phyloP scores from a whole-genome alignment of 2,113 vertebrate genomes.

The Seriola rivoliana region DNA sequence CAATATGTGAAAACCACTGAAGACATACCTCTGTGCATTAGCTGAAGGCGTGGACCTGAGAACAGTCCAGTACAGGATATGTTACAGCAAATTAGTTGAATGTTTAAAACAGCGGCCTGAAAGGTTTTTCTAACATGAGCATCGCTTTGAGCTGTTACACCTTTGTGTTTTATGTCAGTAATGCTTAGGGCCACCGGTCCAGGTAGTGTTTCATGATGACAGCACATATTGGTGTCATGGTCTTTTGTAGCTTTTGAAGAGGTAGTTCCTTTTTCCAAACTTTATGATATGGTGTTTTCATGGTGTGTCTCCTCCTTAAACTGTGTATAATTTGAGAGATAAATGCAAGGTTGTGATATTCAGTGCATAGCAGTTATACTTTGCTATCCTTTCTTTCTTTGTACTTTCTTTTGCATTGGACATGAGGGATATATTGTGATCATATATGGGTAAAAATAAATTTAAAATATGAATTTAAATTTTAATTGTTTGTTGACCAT shows the following conservation, averaged over 20 bases:
- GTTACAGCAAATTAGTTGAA: background rate
- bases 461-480: no score
- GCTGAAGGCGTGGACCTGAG: background rate
- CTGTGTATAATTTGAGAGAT: background rate
- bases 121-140: background rate
- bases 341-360: background rate
- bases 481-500: no score
- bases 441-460: no score
- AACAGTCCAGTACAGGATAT: background rate
- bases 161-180: background rate
- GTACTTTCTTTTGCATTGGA: no score
- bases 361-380: background rate
- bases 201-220: background rate
- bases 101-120: background rate
- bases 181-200: background rate
- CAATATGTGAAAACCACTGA: background rate
- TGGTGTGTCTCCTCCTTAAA: constrained; percentile 4
- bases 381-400: no score
- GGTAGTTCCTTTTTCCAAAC: background rate
- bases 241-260: constrained; percentile 19
- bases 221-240: constrained; percentile 8
- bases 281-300: constrained; percentile 5
- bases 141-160: background rate
- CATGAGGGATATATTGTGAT: no score
- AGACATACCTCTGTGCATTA: background rate